Evolutionary conservation across 2,888 invertebrate species (phyloP).

Genomic region (Aradus depressus): DNA sequence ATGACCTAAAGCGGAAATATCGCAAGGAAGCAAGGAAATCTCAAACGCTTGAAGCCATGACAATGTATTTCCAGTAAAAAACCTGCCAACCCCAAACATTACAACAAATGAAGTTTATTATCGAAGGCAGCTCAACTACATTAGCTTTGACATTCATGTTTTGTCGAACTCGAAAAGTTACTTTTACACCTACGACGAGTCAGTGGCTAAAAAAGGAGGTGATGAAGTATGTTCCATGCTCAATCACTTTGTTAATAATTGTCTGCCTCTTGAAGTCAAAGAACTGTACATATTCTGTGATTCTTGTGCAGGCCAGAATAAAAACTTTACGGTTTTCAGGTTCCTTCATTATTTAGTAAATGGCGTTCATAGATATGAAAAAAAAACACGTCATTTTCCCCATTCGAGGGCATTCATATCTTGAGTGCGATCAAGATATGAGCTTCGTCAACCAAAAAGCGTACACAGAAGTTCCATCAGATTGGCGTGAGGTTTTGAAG

Average conservation of each 20-base stretch:
- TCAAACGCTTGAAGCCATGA: too few species aligned
- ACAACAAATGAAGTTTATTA: slow-evolving; percentile 22
- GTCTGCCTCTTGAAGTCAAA: neutral
- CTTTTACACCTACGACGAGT: too few species aligned
- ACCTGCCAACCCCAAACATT: slow-evolving; percentile 15
- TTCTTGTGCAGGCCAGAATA: slow-evolving; percentile 27
- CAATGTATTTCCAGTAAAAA: too few species aligned
- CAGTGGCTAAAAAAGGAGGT: neutral
- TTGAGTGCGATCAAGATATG: slow-evolving; percentile 30
- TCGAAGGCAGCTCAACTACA: too few species aligned
- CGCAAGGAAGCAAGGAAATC: too few species aligned
- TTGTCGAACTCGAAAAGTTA: too few species aligned
- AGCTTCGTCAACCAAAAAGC: slow-evolving; percentile 27
- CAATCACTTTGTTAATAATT: neutral
- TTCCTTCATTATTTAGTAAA: slow-evolving; percentile 24
- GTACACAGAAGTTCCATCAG: slow-evolving; percentile 27
- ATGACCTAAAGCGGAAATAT: too few species aligned
- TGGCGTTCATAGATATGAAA: slow-evolving; percentile 9
- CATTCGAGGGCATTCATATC: slow-evolving; percentile 26
- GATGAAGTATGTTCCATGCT: slow-evolving; percentile 9
- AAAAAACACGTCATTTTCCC: slow-evolving; percentile 25
- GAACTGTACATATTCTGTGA: slow-evolving; percentile 26
- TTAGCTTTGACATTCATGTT: slow-evolving; percentile 14
- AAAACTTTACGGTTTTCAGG: slow-evolving; percentile 24
- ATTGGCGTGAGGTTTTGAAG: slow-evolving; percentile 29